Percentiles rank a stretch among this genome's conserved stretches.
Evolutionary conservation across 2,797 vertebrate genomes (phyloP).

Genomic region (Sitta carolinensis): DNA sequence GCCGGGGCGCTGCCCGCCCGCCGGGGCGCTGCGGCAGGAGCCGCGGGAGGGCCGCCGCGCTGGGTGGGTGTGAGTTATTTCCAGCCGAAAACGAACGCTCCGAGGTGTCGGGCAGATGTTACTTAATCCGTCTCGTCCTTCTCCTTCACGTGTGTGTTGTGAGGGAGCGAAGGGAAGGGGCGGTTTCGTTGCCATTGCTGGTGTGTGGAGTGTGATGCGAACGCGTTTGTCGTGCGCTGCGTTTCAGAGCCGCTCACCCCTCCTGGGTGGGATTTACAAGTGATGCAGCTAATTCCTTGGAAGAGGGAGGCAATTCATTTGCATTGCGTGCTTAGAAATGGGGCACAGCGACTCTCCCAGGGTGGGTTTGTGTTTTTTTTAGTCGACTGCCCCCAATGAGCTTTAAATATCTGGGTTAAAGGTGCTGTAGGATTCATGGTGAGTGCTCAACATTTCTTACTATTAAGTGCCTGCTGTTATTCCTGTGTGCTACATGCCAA

Average conservation of each 20-base stretch:
- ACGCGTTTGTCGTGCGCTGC: neutral
- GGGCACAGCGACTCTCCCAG: neutral
- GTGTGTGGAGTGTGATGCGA: neutral
- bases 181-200: neutral
- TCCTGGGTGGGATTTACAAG: slow-evolving; percentile 37
- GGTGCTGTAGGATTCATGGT: neutral
- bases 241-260: neutral
- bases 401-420: neutral
- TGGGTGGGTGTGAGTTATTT: slow-evolving; percentile 7
- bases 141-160: neutral
- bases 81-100: neutral
- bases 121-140: neutral
- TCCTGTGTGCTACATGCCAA: neutral
- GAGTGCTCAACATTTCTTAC: neutral
- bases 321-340: neutral
- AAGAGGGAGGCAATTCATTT: neutral
- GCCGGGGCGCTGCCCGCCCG: neutral
- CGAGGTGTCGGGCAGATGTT: neutral
- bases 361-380: neutral
- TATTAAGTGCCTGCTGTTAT: neutral
- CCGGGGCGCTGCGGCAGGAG: neutral
- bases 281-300: slow-evolving; percentile 25
- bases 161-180: neutral
- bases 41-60: neutral
- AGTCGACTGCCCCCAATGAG: neutral